Evolutionary conservation across 2,113 vertebrate genomes (phyloP), one percentile per base, ranked within the genome.

Genomic region (Passerina amoena): DNA sequence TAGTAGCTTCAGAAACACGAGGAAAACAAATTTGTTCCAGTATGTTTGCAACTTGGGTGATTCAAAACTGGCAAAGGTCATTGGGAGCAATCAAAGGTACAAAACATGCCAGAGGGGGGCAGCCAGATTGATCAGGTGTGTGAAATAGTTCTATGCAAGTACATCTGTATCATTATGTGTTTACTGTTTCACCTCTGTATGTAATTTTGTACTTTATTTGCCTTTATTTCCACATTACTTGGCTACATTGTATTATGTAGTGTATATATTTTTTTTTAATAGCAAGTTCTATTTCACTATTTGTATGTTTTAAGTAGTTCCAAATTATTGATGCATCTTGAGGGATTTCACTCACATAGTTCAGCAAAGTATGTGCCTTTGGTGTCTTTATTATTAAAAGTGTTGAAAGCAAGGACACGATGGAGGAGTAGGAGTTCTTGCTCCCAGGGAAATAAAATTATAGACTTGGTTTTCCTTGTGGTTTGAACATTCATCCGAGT

Each of bases 1-100:
- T 89, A 97, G 86, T 93, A 94, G 82, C 93, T 98, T 96, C 96
- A 95, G 95, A 98, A 98, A 97, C 96, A 96, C 35, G 91, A 97
- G 97, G 96, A 96, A 97, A 98, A 93, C 92, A 96, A 98, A 98
- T 96, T 97, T 21, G 37, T 96, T 97, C 92, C 75, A 83, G 94
- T 96, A 53, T 88, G 81, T 96, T 97, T 77, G n/a, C 91, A 95
- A 56, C 94, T 42, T 94, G 97, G 97, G 65, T 92, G 59, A 84
- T 91, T 96, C 83, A 56, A 84, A 92, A 86, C 13, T 79, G 87
- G 57, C 79, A 92, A 73, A 96, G 95, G 97, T 98, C 96, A 94
- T 42, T 87, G 69, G 86, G 86, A 94, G 65, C 78, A 90, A 86
- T 73, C 53, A 89, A 63, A 87, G 42, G 45, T 91, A 83, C 27